Evolutionary conservation across 2,888 invertebrate species (phyloP).

Genomic region (Acrobasis repandana): DNA sequence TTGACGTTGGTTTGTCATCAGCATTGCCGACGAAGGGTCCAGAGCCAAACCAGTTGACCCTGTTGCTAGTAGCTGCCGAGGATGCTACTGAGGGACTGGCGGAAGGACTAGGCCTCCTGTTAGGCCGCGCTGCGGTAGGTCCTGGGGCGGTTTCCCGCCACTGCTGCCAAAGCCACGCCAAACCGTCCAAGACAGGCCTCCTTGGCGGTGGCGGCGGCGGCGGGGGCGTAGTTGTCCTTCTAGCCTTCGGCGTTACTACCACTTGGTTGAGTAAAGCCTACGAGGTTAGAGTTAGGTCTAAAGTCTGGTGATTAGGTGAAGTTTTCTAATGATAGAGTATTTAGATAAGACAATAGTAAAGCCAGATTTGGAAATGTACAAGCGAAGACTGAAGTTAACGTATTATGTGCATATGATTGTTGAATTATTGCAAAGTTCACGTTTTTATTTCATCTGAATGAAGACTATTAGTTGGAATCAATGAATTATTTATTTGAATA

Average conservation of each 20-base stretch:
- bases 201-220: slow-evolving; percentile 67
- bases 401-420: slow-evolving; percentile 4
- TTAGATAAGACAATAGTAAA: slow-evolving; percentile 17
- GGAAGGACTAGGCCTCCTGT: slow-evolving; percentile 50
- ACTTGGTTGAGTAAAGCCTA: slow-evolving; percentile 83
- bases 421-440: neutral
- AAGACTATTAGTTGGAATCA: neutral
- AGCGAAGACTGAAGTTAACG: slow-evolving; percentile 9
- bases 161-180: slow-evolving; percentile 83
- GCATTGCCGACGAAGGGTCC: slow-evolving; percentile 79
- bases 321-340: slow-evolving; percentile 21
- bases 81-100: slow-evolving; percentile 51
- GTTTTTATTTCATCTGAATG: neutral
- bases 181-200: slow-evolving; percentile 79
- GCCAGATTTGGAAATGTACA: slow-evolving; percentile 4
- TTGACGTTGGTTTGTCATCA: slow-evolving; percentile 62
- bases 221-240: slow-evolving; percentile 66
- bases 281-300: slow-evolving; percentile 66
- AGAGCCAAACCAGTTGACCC: slow-evolving; percentile 76
- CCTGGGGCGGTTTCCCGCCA: slow-evolving; percentile 81
- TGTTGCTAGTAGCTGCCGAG: slow-evolving; percentile 57
- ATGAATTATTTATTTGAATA: neutral
- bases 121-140: slow-evolving; percentile 50
- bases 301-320: slow-evolving; percentile 33
- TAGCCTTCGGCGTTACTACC: slow-evolving; percentile 79